Percentiles rank a stretch among this genome's conserved stretches.
Conservation (phyloP, 2,888 invertebrate genomes). For the Rhopalosiphum nymphaeae region DNA sequence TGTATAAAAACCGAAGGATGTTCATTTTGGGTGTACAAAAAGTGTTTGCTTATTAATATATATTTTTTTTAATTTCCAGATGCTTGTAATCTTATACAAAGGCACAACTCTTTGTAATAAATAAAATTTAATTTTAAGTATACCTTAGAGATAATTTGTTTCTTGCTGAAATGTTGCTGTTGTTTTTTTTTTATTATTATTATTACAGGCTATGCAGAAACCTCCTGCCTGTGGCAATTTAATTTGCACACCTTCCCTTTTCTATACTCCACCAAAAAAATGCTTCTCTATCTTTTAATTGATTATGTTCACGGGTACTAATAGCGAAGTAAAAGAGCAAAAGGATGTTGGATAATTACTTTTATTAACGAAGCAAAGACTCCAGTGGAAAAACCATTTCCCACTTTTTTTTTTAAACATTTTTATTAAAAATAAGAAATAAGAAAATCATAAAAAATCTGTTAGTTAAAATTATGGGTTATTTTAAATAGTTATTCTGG, state of each 20-base stretch:
- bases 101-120: conserved; percentile 55
- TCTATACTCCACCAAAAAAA: neutral
- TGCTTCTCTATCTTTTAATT: conserved; percentile 62
- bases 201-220: conserved; percentile 23
- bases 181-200: conserved; percentile 41
- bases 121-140: conserved; percentile 61
- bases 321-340: conserved; percentile 58
- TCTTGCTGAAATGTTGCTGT: conserved; percentile 43
- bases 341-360: conserved; percentile 58
- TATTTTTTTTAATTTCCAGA: conserved; percentile 50
- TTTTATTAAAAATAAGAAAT: conserved; percentile 55
- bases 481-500: neutral
- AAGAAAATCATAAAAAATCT: neutral
- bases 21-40: conserved; percentile 33
- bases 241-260: conserved; percentile 58
- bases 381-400: conserved; percentile 22
- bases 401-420: conserved; percentile 52
- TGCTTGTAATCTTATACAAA: conserved; percentile 48
- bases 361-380: conserved; percentile 59
- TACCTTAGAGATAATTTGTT: conserved; percentile 54
- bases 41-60: conserved; percentile 38
- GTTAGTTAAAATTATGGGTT: conserved; percentile 32
- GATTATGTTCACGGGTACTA: conserved; percentile 58
- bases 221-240: conserved; percentile 59
- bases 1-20: neutral